Evolutionary conservation across 2,888 invertebrate genomes (phyloP).

Genomic region (Lissonota sp.): DNA sequence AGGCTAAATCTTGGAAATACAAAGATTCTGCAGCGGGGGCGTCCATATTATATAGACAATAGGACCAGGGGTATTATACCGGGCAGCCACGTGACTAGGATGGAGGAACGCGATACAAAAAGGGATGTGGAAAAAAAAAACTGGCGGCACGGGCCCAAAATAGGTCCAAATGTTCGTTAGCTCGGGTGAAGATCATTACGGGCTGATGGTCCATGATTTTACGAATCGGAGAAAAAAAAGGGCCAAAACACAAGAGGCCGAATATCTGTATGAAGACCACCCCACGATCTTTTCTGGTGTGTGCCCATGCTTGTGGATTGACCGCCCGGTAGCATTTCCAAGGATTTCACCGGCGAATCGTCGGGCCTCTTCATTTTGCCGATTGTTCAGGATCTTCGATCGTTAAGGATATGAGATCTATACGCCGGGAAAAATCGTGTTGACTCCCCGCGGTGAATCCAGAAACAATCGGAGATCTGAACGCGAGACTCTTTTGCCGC

Average conservation of each 20-base stretch:
- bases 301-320: constrained; percentile 34
- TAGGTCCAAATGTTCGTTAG: constrained; percentile 68
- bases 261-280: constrained; percentile 48
- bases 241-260: constrained; percentile 45
- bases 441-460: constrained; percentile 68
- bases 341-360: constrained; percentile 36
- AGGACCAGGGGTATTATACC: constrained; percentile 51
- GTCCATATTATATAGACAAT: constrained; percentile 64
- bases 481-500: constrained; percentile 50
- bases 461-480: constrained; percentile 15
- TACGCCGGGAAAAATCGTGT: constrained; percentile 37
- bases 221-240: constrained; percentile 17
- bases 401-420: constrained; percentile 31
- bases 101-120: constrained; percentile 31
- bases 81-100: constrained; percentile 65
- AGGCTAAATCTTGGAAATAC: constrained; percentile 18
- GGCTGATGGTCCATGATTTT: constrained; percentile 37
- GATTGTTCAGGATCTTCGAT: constrained; percentile 38
- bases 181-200: constrained; percentile 50
- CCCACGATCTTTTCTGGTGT: constrained; percentile 17
- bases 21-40: neutral
- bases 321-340: constrained; percentile 37
- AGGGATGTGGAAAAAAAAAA: constrained; percentile 46
- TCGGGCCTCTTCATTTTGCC: constrained; percentile 35
- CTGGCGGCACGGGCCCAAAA: constrained; percentile 62